These are phyloP conservation scores for Linyphia triangularis DNA, from an alignment of 2,888 invertebrate species.

Conservation along the genomic window DNA sequence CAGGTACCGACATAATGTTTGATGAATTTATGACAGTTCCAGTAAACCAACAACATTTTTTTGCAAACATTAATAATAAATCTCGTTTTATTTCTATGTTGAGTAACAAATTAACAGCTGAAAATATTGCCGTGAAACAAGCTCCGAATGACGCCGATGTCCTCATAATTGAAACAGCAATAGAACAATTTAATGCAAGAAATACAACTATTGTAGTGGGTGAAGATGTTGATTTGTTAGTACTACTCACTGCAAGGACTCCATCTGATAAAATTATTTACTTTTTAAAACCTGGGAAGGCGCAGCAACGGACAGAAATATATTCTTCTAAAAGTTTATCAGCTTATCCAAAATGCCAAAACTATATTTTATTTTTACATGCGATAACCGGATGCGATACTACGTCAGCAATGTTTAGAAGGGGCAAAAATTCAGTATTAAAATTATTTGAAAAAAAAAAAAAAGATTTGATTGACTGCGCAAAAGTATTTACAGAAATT, in stretches of 20 bases:
- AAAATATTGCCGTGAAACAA: not conserved
- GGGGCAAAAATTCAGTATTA: too few relatives aligned
- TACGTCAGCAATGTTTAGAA: too few relatives aligned
- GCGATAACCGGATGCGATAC: too few relatives aligned
- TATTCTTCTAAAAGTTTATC: too few relatives aligned
- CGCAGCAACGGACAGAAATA: too few relatives aligned
- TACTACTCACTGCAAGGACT: not conserved
- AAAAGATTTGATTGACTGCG: too few relatives aligned
- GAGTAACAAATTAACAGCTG: not conserved
- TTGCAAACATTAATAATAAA: not conserved
- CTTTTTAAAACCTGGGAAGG: too few relatives aligned
- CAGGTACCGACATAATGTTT: not conserved
- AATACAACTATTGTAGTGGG: not conserved
- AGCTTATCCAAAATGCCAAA: too few relatives aligned
- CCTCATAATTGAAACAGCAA: not conserved
- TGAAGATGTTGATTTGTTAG: not conserved
- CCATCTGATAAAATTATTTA: too few relatives aligned
- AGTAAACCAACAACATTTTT: not conserved
- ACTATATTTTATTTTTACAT: too few relatives aligned
- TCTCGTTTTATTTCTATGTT: not conserved
- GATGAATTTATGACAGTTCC: not conserved
- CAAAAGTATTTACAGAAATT: too few relatives aligned
- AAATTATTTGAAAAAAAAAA: too few relatives aligned
- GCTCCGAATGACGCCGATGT: not conserved
- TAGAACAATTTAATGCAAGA: not conserved